These are phyloP conservation scores for Pandion haliaetus DNA, from an alignment of 2,113 vertebrate species.

Conservation along the genomic window DNA sequence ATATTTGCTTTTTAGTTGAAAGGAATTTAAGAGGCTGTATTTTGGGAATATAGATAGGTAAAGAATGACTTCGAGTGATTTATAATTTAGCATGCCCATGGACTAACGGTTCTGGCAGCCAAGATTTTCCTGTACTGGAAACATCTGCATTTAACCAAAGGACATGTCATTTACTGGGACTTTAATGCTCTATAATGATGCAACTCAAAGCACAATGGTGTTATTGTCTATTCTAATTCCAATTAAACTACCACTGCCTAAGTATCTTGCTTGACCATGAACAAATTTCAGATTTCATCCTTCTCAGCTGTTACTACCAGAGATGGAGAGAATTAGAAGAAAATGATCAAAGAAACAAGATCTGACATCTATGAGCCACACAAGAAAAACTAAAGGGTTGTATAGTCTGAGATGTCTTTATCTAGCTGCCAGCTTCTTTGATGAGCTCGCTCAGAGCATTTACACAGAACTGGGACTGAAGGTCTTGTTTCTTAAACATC, in stretches of 20 bases:
- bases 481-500: not conserved
- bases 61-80: not conserved
- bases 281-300: not conserved
- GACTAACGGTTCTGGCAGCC: not conserved
- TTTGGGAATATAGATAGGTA: not conserved
- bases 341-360: constrained; percentile 13
- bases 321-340: not conserved
- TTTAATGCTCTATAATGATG: not conserved
- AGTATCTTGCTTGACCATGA: not conserved
- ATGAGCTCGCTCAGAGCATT: not conserved
- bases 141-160: not conserved
- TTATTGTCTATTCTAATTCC: not conserved
- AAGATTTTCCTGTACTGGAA: not conserved
- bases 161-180: not conserved
- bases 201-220: not conserved
- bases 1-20: not conserved
- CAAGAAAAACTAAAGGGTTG: not conserved
- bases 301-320: not conserved
- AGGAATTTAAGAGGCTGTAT: not conserved
- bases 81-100: not conserved
- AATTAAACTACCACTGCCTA: not conserved
- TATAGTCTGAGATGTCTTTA: not conserved
- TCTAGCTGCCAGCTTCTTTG: not conserved
- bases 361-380: not conserved
- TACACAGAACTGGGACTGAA: not conserved